Base-by-base conservation (phyloP, 2,888 invertebrate genomes). In the Tetanocera ferruginea region DNA sequence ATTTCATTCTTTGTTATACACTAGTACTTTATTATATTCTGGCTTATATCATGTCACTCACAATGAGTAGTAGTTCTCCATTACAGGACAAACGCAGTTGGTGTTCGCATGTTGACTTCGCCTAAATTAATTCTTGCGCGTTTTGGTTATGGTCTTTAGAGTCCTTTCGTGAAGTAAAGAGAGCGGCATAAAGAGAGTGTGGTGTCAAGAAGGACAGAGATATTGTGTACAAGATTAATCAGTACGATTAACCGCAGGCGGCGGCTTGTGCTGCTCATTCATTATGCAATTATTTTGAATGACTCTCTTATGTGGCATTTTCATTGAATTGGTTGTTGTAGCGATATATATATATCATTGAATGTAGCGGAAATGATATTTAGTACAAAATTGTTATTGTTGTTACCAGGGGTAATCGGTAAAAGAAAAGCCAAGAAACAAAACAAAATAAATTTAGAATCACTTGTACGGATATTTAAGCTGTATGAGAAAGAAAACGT, bases 211-310 rank as follows among this genome's bases (percentile, higher is more conserved):
- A 23, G 3, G 17, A 3, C 23, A 2, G 3, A n/a, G 69, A 25
- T 31, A 69, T 28, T 28, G 66, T 43, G 55, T 52, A 9, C 25
- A 83, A 85, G 86, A 85, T 86, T 85, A 85, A 86, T 85, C 85
- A 84, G 76, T 73, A 85, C 85, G 84, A 86, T 86, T 76, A 76
- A 69, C 76, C 69, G 49, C 77, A 77, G 66, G 73, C 77, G 55
- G 73, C 77, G 66, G 57, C 66, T 77, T 67, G 25, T 76, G 79
- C 69, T 82, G 83, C 82, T 81, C 81, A 84, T 85, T 86, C 85
- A 84, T 85, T 83, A 83, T 85, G 84, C 87, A 87, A 87, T 87
- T 87, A 87, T 85, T 86, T 86, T 76, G 83, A 86, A 87, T 87
- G 87, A 87, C 85, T 87, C 80, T 86, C 81, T 83, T 84, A 84